Base-by-base conservation (phyloP, 2,113 vertebrate species). In the Ptyas mucosa region DNA sequence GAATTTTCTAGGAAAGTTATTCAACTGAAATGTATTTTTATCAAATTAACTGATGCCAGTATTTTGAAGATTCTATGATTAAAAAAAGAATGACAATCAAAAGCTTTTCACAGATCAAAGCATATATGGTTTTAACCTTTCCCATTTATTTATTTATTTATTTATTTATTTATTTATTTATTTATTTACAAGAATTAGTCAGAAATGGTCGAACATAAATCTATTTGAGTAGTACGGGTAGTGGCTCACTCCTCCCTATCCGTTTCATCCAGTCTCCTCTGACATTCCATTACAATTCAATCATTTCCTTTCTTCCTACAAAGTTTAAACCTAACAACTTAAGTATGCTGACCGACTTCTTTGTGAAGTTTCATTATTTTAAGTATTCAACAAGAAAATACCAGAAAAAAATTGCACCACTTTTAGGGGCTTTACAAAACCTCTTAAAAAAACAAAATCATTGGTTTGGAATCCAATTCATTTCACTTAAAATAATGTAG, bases 201-300 rank as follows among this genome's bases (percentile, higher is more conserved):
- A 81, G 75, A n/a, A 93, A 90, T 61, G 90, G 0, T 0, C 64
- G 8, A 7, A 29, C 85, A 11, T 51, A 81, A 81, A 81, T 39
- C 75, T 81, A 81, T 8, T 81, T 86, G 91, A 90, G 93, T 90
- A 93, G 52, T 93, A 85, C 52, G 89, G 92, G 95, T 93, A 94
- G 92, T 4, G 18, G 26, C 81, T 87, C 23, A 3, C 54, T 15
- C 20, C 23, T 93, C 95, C 93, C 94, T 39, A 93, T 95, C 93
- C 93, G 93, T 53, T 93, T 91, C 92, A 94, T 96, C 93, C 93
- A 29, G 95, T 94, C 97, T 96, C 95, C 96, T 96, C 39, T 90
- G 75, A 97, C 96, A 97, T 97, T 97, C 97, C 96, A 95, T 97
- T 97, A 95, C 94, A 88, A 21, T 97, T 96, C 87, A 46, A 91